Conservation (phyloP, 2,797 vertebrate genomes). For the Labeo calbasu region DNA sequence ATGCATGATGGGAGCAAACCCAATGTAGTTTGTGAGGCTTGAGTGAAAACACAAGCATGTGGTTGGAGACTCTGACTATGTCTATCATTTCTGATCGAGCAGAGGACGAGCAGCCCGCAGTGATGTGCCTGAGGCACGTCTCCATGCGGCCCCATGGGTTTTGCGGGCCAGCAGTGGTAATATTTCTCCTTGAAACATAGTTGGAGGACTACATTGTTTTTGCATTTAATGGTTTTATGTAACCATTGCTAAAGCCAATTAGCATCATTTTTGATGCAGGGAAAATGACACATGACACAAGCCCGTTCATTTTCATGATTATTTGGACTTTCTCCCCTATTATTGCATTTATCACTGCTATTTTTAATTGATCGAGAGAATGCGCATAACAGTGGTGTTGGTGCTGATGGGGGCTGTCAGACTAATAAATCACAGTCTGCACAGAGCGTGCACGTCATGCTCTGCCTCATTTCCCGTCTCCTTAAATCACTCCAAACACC, state of each 20-base stretch:
- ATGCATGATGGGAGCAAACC: conserved; percentile 26
- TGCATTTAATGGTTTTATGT: conserved; percentile 40
- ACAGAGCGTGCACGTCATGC: conserved; percentile 14
- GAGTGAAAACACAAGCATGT: conserved; percentile 41
- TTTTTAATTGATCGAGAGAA: conserved; percentile 2
- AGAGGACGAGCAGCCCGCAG: not conserved
- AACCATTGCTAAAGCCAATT: conserved; percentile 24
- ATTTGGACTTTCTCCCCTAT: not conserved
- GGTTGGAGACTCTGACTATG: conserved; percentile 22
- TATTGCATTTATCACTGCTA: not conserved
- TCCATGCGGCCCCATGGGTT: conserved; percentile 3
- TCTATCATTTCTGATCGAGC: conserved; percentile 23
- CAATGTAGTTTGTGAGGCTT: conserved; percentile 15
- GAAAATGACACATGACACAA: not conserved
- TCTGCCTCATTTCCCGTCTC: conserved; percentile 29
- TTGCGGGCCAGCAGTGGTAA: conserved; percentile 26
- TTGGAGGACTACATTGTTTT: conserved; percentile 11
- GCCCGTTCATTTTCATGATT: conserved; percentile 1
- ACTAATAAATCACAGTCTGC: conserved; percentile 30
- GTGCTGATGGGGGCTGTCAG: conserved; percentile 4
- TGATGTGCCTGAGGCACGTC: conserved; percentile 16
- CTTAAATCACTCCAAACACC: conserved; percentile 17
- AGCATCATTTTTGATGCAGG: not conserved
- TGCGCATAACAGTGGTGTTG: conserved; percentile 22
- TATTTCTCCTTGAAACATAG: conserved; percentile 31